Evolutionary conservation across 2,113 vertebrate genomes (phyloP).

Genomic region (Anoplopoma fimbria): DNA sequence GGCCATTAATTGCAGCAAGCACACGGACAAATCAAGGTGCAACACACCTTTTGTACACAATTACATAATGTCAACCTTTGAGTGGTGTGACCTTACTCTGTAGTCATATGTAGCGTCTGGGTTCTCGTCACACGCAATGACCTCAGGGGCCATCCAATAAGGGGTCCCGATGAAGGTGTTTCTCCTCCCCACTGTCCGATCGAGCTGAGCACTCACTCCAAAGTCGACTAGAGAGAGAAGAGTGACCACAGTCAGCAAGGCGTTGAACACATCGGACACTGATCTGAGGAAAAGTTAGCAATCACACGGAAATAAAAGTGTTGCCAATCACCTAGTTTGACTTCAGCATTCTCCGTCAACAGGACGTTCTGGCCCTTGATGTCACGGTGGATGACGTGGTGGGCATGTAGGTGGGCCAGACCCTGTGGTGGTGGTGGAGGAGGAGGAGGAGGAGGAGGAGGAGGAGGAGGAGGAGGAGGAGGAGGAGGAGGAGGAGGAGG

Average conservation of each 20-base stretch:
- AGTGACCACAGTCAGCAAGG: background rate
- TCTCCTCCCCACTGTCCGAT: conserved; percentile 95
- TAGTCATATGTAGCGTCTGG: conserved; percentile 99
- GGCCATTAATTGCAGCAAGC: background rate
- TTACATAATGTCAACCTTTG: background rate
- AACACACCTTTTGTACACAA: background rate
- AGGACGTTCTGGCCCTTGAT: conserved; percentile 83
- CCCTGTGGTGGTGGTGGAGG: too few species aligned
- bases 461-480: background rate
- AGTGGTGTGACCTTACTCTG: conserved; percentile 85
- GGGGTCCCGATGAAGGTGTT: conserved; percentile 99
- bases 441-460: conserved; percentile 1
- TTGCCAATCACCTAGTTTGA: conserved; percentile 73
- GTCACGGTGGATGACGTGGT: conserved; percentile 82
- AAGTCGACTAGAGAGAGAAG: conserved; percentile 90
- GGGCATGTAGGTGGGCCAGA: conserved; percentile 79
- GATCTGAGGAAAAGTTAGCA: background rate
- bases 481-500: conserved; percentile 9
- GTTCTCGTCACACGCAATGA: conserved; percentile 99
- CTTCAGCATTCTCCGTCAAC: conserved; percentile 80
- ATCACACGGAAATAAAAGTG: background rate
- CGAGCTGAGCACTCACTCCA: conserved; percentile 96
- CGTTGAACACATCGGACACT: background rate
- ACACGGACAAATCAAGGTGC: background rate
- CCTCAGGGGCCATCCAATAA: conserved; percentile 99